phyloP scores from a whole-genome alignment of 2,888 invertebrate species.

The Phania funesta region DNA sequence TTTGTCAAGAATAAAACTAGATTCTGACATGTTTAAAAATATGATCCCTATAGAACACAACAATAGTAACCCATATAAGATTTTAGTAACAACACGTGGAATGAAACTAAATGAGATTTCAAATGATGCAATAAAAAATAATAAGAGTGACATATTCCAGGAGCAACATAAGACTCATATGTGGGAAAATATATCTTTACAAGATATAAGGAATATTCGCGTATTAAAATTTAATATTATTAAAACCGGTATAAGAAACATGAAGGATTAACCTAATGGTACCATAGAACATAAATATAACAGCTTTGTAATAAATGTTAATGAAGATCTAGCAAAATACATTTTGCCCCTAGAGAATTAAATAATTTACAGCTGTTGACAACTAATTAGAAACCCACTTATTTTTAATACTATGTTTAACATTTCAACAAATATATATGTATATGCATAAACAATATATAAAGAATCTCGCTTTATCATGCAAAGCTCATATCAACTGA shows the following conservation, averaged over 20 bases:
- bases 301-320: neutral
- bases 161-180: neutral
- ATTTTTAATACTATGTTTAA: too few species aligned
- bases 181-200: neutral
- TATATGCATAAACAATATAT: neutral
- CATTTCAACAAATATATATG: too few species aligned
- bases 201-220: constrained; percentile 3
- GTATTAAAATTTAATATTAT: constrained; percentile 11
- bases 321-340: too few species aligned
- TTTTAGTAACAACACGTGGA: neutral
- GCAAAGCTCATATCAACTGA: neutral
- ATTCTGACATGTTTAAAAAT: neutral
- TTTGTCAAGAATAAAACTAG: neutral
- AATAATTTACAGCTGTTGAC: too few species aligned
- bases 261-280: neutral
- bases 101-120: neutral
- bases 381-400: too few species aligned
- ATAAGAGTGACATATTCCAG: neutral
- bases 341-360: too few species aligned
- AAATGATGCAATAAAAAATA: neutral
- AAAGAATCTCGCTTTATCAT: neutral
- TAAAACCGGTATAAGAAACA: neutral
- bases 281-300: neutral
- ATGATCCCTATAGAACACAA: neutral
- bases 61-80: neutral